phyloP scores from a whole-genome alignment of 2,797 vertebrate genomes.

The Hyperoplus lanceolatus region DNA sequence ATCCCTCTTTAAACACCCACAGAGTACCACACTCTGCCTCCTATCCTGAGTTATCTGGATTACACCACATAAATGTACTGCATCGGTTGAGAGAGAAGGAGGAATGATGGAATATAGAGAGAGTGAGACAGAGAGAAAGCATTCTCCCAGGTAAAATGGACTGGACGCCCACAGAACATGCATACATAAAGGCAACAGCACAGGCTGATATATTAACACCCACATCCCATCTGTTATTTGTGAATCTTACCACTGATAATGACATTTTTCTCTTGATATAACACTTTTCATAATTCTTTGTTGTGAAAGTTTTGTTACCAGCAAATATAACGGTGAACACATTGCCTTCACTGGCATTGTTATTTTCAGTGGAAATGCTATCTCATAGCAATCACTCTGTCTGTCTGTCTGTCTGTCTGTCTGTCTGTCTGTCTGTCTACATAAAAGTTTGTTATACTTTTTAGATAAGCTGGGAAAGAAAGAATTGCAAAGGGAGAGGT shows the following conservation, averaged over 20 bases:
- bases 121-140: constrained; percentile 35
- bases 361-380: not conserved
- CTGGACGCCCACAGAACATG: constrained; percentile 61
- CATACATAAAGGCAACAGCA: constrained; percentile 57
- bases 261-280: constrained; percentile 60
- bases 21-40: constrained; percentile 31
- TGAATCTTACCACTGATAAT: constrained; percentile 62
- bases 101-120: constrained; percentile 2
- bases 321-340: constrained; percentile 17
- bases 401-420: constrained; percentile 31
- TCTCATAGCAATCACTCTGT: not conserved
- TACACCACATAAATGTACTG: constrained; percentile 45
- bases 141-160: constrained; percentile 62
- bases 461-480: constrained; percentile 5
- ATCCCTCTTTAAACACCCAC: constrained; percentile 59
- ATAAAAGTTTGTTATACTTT: not conserved
- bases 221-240: constrained; percentile 75
- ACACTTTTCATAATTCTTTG: constrained; percentile 57
- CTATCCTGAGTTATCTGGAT: constrained; percentile 45
- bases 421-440: constrained; percentile 4
- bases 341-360: constrained; percentile 5
- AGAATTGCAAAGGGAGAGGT: not conserved
- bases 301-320: constrained; percentile 44
- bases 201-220: constrained; percentile 71
- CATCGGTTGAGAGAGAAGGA: constrained; percentile 42